Evolutionary conservation across 2,888 invertebrate genomes (phyloP).

Genomic region (Rugalucina vietnamica): DNA sequence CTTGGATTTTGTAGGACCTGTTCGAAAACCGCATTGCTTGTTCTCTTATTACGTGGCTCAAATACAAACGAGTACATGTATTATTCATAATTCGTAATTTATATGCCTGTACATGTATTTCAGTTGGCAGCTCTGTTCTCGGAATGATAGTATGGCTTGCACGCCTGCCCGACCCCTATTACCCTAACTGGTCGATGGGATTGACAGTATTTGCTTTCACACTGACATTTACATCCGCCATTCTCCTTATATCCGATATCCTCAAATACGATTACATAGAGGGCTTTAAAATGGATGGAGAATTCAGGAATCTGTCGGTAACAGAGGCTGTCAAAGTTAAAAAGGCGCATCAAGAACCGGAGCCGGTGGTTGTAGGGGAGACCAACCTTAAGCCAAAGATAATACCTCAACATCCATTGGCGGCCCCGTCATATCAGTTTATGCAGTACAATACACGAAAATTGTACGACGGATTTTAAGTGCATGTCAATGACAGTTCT

Average conservation of each 20-base stretch:
- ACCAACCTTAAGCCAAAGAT: constrained; percentile 37
- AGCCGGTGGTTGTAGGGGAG: not conserved
- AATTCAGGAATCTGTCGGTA: constrained; percentile 45
- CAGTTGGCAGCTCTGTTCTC: constrained; percentile 30
- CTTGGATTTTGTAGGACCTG: no score
- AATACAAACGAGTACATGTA: no score
- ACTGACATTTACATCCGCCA: constrained; percentile 43
- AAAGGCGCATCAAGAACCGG: not conserved
- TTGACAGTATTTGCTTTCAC: constrained; percentile 53
- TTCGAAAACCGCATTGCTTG: no score
- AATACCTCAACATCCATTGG: constrained; percentile 47
- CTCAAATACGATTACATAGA: constrained; percentile 60
- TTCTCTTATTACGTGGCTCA: no score
- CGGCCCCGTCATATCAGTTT: constrained; percentile 49
- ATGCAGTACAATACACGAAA: constrained; percentile 45
- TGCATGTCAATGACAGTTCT: no score
- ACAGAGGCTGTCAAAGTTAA: not conserved
- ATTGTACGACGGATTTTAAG: constrained; percentile 50
- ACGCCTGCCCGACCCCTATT: constrained; percentile 36
- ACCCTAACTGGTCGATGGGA: constrained; percentile 57
- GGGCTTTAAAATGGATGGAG: constrained; percentile 51
- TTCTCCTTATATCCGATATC: constrained; percentile 55
- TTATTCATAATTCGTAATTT: no score
- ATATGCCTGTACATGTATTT: constrained; percentile 28
- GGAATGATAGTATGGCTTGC: constrained; percentile 52